Evolutionary conservation across 2,888 invertebrate genomes (phyloP).

Genomic region (Lasioglossum vierecki): DNA sequence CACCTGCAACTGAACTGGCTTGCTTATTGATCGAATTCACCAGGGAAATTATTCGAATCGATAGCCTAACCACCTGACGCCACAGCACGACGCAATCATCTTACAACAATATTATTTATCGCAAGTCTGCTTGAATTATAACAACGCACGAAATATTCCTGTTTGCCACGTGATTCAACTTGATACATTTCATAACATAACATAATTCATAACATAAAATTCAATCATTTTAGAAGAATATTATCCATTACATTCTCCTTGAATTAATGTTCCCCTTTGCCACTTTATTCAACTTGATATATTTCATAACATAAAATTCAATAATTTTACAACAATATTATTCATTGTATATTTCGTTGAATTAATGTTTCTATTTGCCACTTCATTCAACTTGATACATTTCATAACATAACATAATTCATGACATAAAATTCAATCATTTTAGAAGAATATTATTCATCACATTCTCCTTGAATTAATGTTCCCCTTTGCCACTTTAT

Average conservation of each 20-base stretch:
- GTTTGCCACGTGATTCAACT: not conserved
- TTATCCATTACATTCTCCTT: not conserved
- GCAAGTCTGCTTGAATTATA: too few species aligned
- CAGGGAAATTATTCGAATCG: constrained; percentile 60
- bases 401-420: too few species aligned
- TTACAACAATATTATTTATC: not conserved
- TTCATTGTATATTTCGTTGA: not conserved
- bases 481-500: not conserved
- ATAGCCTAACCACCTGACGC: constrained; percentile 54
- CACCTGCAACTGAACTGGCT: constrained; percentile 65
- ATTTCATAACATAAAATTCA: too few species aligned
- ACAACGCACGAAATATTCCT: not conserved
- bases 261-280: too few species aligned
- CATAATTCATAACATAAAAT: too few species aligned
- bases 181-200: too few species aligned
- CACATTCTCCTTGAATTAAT: not conserved
- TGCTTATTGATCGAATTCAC: constrained; percentile 75
- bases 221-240: not conserved
- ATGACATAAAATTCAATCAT: not conserved
- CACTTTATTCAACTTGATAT: not conserved
- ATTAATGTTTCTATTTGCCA: too few species aligned
- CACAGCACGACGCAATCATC: not conserved
- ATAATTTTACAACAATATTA: not conserved
- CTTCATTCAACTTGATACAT: not conserved
- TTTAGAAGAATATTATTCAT: not conserved